Conservation (phyloP, 2,113 vertebrate species). For the Etheostoma cragini region DNA sequence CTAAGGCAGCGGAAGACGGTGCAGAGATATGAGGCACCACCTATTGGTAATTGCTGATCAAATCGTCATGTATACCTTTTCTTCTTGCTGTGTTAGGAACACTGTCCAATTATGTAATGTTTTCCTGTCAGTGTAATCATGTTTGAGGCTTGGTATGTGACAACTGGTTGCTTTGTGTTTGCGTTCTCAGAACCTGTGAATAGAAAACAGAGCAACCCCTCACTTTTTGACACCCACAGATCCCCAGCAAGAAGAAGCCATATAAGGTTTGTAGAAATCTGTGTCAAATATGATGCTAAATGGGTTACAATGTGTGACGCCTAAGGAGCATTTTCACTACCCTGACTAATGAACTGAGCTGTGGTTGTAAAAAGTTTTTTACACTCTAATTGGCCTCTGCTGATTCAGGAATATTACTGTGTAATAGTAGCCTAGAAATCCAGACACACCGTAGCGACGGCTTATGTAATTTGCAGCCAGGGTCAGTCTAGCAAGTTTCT, state of each 20-base stretch:
- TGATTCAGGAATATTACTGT: not conserved
- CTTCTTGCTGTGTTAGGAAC: not conserved
- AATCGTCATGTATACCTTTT: not conserved
- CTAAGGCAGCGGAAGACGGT: constrained; percentile 98
- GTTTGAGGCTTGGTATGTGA: not conserved
- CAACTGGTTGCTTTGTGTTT: constrained; percentile 46
- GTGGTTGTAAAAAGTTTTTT: not conserved
- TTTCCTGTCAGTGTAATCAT: not conserved
- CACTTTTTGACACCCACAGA: constrained; percentile 96
- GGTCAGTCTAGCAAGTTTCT: no score
- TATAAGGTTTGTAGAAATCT: constrained; percentile 88
- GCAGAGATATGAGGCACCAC: constrained; percentile 96
- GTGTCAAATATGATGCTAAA: constrained; percentile 3
- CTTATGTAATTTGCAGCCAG: no score
- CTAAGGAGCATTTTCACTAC: not conserved
- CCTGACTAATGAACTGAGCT: not conserved
- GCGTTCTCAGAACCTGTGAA: constrained; percentile 91
- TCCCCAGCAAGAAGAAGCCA: constrained; percentile 99
- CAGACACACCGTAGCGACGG: no score
- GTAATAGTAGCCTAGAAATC: not conserved
- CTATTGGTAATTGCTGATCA: constrained; percentile 87
- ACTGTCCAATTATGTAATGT: not conserved
- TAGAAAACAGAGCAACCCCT: constrained; percentile 95
- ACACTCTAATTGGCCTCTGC: not conserved
- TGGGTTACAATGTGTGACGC: not conserved